Base-by-base conservation (phyloP, 1,140 invertebrate genomes). In the Neotoxoptera formosana region DNA sequence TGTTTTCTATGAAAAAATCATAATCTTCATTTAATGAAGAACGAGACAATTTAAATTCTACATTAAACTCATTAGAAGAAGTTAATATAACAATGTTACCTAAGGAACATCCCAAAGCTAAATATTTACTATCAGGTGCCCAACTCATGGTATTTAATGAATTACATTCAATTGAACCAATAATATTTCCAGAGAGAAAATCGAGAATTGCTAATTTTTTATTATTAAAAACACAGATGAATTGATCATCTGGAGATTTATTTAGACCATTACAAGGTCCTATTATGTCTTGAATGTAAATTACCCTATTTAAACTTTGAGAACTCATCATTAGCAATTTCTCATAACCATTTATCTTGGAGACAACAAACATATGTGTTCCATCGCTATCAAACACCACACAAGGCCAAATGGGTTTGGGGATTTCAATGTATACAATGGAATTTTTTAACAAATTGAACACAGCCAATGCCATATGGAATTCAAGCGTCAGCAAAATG, bases 331-430 rank as follows among this genome's bases (percentile, higher is more conserved):
- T 93, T 83, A 93, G 56, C 53, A 93, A 86, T 86, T 93, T 93
- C n/a, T 93, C 91, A 93, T 53, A 86, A 30, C 91, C 91, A 86
- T 93, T 93, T 17, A 86, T 86, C 36, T 93, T 93, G 34, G 91
- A 84, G 36, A 93, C 48, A 11, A 93, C 91, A 86, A 51, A 93
- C 91, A 93, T 93, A 86, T n/a, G 67, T 41, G 76, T 84, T 25
- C 81, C 91, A 86, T 53, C 23, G 7, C n/a, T 60, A 53, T 93
- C 36, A 56, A 93, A 93, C 2, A 84, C 48, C 41, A 30, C 48
- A 53, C 91, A 93, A 53, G 91, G 81, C 48, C 47, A 51, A 86
- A 86, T 60, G 25, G 81, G 91, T n/a, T 93, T 93, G 11, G 91
- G 91, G 1, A 86, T 36, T 86, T 93, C 91, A 45, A 93, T 86